phyloP scores from a whole-genome alignment of 2,888 invertebrate genomes.

The Schizaphis graminum region DNA sequence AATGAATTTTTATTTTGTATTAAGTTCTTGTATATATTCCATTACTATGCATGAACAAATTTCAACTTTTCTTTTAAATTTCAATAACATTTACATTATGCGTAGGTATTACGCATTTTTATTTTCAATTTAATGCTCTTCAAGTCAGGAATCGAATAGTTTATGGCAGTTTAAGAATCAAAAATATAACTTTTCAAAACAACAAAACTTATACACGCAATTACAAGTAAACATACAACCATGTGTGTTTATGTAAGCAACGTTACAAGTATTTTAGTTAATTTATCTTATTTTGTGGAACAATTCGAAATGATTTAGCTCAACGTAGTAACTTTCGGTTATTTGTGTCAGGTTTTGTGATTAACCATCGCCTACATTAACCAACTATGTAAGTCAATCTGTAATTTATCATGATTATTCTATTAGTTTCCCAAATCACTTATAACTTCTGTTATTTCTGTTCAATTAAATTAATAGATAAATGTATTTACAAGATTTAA shows the following conservation, averaged over 20 bases:
- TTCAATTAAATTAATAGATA: not conserved
- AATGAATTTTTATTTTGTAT: not conserved
- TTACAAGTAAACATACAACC: not conserved
- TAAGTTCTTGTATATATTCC: not conserved
- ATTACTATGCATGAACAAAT: not conserved
- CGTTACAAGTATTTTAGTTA: conserved; percentile 12
- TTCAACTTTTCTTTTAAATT: conserved; percentile 40
- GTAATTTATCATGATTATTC: conserved; percentile 43
- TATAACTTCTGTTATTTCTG: not conserved
- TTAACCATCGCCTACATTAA: not conserved
- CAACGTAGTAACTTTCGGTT: not conserved
- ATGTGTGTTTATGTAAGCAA: not conserved
- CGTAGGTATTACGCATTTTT: not conserved
- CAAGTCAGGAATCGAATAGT: not conserved
- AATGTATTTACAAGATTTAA: not conserved
- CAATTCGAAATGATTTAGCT: not conserved
- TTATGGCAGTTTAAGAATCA: not conserved
- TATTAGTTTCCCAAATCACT: not conserved
- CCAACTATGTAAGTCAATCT: not conserved
- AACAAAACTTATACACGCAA: not conserved
- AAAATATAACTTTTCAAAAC: conserved; percentile 14
- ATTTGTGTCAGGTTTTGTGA: conserved; percentile 9
- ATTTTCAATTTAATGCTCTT: not conserved
- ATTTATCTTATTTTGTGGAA: conserved; percentile 24
- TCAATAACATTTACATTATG: not conserved